Evolutionary conservation across 2,888 invertebrate species (phyloP), one percentile per base, ranked within the genome.

Genomic region (Noctua janthina): DNA sequence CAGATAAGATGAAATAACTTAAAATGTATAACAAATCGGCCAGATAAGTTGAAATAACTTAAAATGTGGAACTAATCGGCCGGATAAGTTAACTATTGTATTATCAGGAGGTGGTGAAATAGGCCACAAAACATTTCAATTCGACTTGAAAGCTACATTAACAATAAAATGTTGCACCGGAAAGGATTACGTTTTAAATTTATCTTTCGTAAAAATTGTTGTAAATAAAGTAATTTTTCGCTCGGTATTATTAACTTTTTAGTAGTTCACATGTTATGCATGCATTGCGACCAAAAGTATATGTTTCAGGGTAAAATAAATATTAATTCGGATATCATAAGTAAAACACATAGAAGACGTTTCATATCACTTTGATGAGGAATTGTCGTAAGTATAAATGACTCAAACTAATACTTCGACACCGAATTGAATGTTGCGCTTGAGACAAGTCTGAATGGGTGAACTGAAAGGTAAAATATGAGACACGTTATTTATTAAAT

Each of bases 401-500:
- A 78, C 69, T 66, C 51, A 64, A 74, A 77, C n/a, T 62, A 73
- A 49, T 72, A 76, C 64, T 78, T 79, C 74, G 67, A 74, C 72
- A 82, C 74, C n/a, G 75, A 73, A 56, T 82, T 56, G 15, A 67
- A 56, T 46, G 59, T 67, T 54, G 43, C 29, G 29, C 77, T 78
- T 69, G 43, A 59, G n/a, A 43, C 43, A 59, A 77, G 75, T 79
- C 43, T 72, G 70, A 49, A 54, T 74, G 72, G 39, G 49, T 72
- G 39, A 68, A 78, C 76, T 78, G 77, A 54, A 81, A 81, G 74
- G 29, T 78, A 64, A 71, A 82, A 72, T 81, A 77, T 79, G 64
- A 83, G 66, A 84, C 84, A 83, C 69, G 59, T 86, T 49, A 88
- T 82, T 81, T 88, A 88, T 86, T 84, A 74, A 84, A 79, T 88